phyloP scores from a whole-genome alignment of 2,113 vertebrate genomes.

The Pygathrix nemaeus region DNA sequence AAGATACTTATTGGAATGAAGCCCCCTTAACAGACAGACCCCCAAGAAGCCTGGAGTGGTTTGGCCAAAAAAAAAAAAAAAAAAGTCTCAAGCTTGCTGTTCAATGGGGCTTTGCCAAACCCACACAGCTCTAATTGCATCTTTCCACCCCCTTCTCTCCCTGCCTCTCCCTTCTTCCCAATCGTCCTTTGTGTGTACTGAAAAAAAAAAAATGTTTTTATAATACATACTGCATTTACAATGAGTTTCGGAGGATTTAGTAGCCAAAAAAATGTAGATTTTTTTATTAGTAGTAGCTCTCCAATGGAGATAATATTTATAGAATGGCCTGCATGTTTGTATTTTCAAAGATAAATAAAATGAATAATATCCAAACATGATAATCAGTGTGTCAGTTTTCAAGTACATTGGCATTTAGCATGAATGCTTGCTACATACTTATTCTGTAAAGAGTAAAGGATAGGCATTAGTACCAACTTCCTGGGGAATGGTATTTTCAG shows the following conservation, averaged over 20 bases:
- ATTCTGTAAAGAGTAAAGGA: conserved; percentile 76
- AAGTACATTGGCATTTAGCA: conserved; percentile 82
- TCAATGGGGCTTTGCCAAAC: conserved; percentile 80
- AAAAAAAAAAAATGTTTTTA: conserved; percentile 78
- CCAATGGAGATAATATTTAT: conserved; percentile 85
- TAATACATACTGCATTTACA: conserved; percentile 81
- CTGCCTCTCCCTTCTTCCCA: conserved; percentile 71
- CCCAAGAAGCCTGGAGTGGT: conserved; percentile 73
- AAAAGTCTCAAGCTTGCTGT: conserved; percentile 69
- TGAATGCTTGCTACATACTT: conserved; percentile 75
- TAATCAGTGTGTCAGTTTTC: conserved; percentile 85
- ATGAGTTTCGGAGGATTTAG: conserved; percentile 79
- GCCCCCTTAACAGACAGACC: conserved; percentile 63
- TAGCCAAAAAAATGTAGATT: conserved; percentile 78
- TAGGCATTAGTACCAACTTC: conserved; percentile 65
- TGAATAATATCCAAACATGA: conserved; percentile 85
- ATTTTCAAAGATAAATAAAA: conserved; percentile 85
- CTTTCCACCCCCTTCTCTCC: conserved; percentile 75
- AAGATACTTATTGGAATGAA: conserved; percentile 73
- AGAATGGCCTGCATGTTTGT: conserved; percentile 80
- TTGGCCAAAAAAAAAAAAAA: conserved; percentile 72
- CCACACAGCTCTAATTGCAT: conserved; percentile 82
- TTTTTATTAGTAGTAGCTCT: conserved; percentile 82
- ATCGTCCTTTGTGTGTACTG: conserved; percentile 79
- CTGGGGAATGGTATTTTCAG: conserved; percentile 61